Evolutionary conservation across 2,113 vertebrate genomes (phyloP).

Genomic region (Microtus montanus): DNA sequence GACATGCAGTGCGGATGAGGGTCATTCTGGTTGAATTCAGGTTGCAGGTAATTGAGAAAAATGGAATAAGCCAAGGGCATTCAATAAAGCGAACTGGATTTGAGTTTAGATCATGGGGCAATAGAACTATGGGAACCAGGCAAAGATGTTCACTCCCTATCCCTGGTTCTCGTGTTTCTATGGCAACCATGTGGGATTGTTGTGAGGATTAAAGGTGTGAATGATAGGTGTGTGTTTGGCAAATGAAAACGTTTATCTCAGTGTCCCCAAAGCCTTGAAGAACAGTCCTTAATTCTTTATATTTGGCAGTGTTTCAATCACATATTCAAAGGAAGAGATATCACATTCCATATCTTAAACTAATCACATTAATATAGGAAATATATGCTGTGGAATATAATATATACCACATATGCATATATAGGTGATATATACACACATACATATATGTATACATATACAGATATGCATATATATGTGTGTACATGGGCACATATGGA

Average conservation of each 20-base stretch:
- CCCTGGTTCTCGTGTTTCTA: neutral
- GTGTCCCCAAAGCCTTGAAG: conserved; percentile 14
- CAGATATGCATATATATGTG: neutral
- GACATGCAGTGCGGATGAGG: neutral
- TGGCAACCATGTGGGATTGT: neutral
- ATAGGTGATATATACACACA: neutral
- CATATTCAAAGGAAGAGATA: conserved; percentile 30
- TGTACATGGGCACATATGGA: neutral
- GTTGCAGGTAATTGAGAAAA: neutral
- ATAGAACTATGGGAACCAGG: neutral
- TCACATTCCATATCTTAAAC: neutral
- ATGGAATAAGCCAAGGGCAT: neutral
- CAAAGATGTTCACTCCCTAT: neutral
- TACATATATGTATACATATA: neutral
- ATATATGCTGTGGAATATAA: neutral
- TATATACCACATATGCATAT: neutral
- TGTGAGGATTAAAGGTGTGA: conserved; percentile 32
- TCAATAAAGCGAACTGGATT: neutral
- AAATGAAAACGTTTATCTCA: conserved; percentile 12
- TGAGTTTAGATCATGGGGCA: neutral
- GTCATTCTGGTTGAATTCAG: neutral
- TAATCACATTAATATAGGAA: neutral
- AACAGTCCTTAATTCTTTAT: conserved; percentile 16
- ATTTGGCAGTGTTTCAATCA: conserved; percentile 45
- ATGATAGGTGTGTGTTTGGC: conserved; percentile 47